phyloP scores from a whole-genome alignment of 2,113 vertebrate species.

The Shinisaurus crocodilurus region DNA sequence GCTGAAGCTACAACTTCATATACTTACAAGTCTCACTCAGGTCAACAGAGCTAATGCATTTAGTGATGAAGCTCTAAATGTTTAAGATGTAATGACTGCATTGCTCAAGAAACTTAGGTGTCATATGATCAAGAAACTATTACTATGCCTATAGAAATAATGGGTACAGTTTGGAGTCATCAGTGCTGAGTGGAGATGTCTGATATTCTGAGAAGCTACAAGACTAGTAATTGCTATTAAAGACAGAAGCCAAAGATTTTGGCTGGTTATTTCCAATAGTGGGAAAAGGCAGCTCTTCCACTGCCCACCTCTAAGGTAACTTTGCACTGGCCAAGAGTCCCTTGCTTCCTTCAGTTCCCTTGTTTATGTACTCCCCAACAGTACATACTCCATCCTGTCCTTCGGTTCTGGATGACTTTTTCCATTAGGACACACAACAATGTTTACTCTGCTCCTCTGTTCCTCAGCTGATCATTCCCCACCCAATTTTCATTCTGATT shows the following conservation, averaged over 20 bases:
- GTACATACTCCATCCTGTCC: not conserved
- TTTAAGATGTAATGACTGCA: not conserved
- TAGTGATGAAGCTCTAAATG: not conserved
- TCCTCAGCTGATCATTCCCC: not conserved
- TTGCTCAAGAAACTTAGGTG: not conserved
- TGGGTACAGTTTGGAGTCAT: not conserved
- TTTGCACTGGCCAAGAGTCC: not conserved
- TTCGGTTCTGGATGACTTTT: not conserved
- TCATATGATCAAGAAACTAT: not conserved
- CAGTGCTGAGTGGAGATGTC: not conserved
- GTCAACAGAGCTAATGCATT: not conserved
- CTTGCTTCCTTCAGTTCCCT: not conserved
- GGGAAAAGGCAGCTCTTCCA: not conserved
- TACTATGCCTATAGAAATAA: not conserved
- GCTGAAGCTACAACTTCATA: fast-evolving
- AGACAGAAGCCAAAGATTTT: not conserved
- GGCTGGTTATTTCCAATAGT: not conserved
- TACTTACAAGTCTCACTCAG: fast-evolving
- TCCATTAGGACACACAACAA: not conserved
- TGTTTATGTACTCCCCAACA: not conserved
- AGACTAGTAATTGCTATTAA: not conserved
- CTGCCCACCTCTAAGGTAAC: not conserved
- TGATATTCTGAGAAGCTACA: not conserved
- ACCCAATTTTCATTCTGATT: too few relatives aligned
- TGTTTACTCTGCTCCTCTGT: not conserved